These are phyloP conservation scores for Axis porcinus DNA, from an alignment of 2,113 vertebrate genomes.

Conservation along the genomic window DNA sequence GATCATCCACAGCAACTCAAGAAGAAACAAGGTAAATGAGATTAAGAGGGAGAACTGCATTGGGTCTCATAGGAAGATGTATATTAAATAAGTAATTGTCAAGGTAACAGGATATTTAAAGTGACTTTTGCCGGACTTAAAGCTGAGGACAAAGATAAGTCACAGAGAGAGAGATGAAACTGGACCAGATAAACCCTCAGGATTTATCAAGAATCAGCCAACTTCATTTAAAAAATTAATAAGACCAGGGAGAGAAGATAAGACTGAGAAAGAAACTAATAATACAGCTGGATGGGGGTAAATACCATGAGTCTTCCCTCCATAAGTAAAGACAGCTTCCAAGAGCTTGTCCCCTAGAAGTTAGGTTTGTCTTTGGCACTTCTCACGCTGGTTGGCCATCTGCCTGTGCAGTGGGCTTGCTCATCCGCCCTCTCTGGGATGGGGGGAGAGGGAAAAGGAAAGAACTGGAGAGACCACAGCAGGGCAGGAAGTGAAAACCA, in stretches of 20 bases:
- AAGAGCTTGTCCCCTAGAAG: neutral
- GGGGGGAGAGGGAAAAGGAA: accelerated
- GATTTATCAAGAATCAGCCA: neutral
- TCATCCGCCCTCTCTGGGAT: neutral
- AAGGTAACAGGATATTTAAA: neutral
- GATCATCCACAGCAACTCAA: neutral
- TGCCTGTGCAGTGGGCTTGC: neutral
- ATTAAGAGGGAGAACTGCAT: neutral
- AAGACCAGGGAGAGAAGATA: neutral
- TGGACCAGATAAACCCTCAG: neutral
- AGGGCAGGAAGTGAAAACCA: neutral
- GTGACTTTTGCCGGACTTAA: neutral
- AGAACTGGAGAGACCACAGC: neutral
- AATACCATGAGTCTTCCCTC: neutral
- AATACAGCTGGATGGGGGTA: neutral
- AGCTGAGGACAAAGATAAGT: constrained; percentile 11
- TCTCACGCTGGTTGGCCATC: neutral
- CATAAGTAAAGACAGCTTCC: neutral
- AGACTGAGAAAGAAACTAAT: neutral
- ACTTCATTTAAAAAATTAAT: neutral
- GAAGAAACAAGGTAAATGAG: neutral
- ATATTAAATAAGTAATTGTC: neutral
- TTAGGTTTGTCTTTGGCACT: neutral
- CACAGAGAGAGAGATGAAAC: neutral
- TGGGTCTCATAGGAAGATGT: neutral